These are phyloP conservation scores for Protophormia terraenovae DNA, from an alignment of 2,888 invertebrate species.

Conservation along the genomic window DNA sequence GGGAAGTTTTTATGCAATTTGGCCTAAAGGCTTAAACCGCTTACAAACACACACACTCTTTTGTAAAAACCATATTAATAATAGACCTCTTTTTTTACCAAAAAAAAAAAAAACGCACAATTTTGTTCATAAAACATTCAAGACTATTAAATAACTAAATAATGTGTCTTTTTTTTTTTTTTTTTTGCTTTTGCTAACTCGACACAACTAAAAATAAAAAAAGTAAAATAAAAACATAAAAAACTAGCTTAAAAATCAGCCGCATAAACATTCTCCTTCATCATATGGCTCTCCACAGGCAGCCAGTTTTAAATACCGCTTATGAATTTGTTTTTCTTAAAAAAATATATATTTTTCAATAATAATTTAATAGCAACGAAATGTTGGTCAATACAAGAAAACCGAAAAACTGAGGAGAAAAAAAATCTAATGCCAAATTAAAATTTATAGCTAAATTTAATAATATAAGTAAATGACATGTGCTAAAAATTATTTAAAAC, in stretches of 20 bases:
- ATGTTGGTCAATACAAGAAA: conserved; percentile 44
- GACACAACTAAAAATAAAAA: background rate
- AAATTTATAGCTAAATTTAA: conserved; percentile 51
- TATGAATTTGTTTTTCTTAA: conserved; percentile 19
- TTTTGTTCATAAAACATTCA: conserved; percentile 38
- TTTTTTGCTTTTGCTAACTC: conserved; percentile 12
- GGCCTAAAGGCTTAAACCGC: conserved; percentile 11
- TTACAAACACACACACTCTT: background rate
- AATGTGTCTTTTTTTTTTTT: conserved; percentile 39
- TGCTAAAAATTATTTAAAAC: conserved; percentile 28
- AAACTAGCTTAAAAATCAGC: conserved; percentile 24
- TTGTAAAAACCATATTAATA: background rate
- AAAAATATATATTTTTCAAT: background rate
- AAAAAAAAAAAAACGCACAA: conserved; percentile 42
- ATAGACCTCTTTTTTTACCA: background rate
- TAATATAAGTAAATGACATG: conserved; percentile 48
- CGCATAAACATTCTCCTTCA: conserved; percentile 18
- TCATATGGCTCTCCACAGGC: conserved; percentile 21
- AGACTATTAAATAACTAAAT: conserved; percentile 53
- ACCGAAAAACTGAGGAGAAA: background rate
- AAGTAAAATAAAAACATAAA: too few relatives aligned
- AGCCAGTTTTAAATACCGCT: conserved; percentile 21
- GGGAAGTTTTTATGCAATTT: conserved; percentile 66
- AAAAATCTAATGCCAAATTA: conserved; percentile 36
- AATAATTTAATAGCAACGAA: conserved; percentile 21